Evolutionary conservation across 2,113 vertebrate genomes (phyloP), one percentile per base, ranked within the genome.

Genomic region (Brachyhypopomus gauderio): DNA sequence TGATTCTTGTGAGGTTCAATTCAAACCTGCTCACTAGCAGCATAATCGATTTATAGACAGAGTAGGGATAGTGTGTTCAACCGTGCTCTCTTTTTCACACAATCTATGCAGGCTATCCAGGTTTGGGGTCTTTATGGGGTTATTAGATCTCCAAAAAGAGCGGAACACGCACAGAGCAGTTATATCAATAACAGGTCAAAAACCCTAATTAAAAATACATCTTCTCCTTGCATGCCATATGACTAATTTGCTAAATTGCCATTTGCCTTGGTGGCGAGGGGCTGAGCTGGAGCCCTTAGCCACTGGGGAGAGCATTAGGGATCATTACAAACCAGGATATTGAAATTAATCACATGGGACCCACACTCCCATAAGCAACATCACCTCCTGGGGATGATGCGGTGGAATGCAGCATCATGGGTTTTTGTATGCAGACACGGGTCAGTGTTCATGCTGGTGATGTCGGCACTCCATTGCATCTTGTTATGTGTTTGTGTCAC

Each of bases 241-340:
- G 75, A 79, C 71, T 79, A 59, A 79, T 82, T 67, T 60, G 55
- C 48, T 77, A 27, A 72, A 84, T 52, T 81, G 41, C 25, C 55
- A 38, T 58, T 41, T 59, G 55, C 14, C 12, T 66, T 52, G 16
- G 22, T 56, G 22, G 27, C 25, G 45, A 48, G 23, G 41, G 77
- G 38, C 66, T 38, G 45, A 78, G 23, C 69, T 41, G 5, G 9
- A 41, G 45, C 45, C 12, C 63, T 27, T 71, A 3, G 41, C 34
- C 14, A 55, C 71, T 36, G 8, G 7, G 75, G 30, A 75, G 56
- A 48, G n/a, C 56, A 79, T 72, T 78, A 75, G 36, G 41, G 41
- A 23, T 62, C 72, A 72, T 77, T 77, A 86, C 55, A 72, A 70
- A 56, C 27, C 48, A 52, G 63, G 23, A 73, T 62, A 72, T 74